A percentile compares a stretch with the other conserved stretches of the same genome.
Evolutionary conservation across 2,797 vertebrate species (phyloP).

Genomic region (Echiichthys vipera): DNA sequence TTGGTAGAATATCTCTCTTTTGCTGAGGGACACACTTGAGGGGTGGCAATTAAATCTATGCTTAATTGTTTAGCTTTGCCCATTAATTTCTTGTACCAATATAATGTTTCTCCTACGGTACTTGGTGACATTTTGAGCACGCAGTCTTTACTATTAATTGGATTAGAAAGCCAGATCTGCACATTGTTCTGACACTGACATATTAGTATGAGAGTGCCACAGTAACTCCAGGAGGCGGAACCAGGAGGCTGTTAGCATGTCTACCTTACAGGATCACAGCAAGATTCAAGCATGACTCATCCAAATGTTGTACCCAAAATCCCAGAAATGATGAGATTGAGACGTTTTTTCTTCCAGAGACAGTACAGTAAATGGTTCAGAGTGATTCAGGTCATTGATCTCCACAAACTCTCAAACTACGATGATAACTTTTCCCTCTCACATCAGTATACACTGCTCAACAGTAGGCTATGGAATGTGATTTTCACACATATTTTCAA

Average conservation of each 20-base stretch:
- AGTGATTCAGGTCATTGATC: not conserved
- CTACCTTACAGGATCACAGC: not conserved
- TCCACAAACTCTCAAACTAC: not conserved
- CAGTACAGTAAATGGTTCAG: too few species aligned
- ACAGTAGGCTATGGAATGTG: not conserved
- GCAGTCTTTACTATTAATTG: not conserved
- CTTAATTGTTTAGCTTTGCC: constrained; percentile 24
- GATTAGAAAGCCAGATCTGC: not conserved
- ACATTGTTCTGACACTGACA: not conserved
- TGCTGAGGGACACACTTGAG: not conserved
- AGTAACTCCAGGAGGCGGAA: not conserved
- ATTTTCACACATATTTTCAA: not conserved
- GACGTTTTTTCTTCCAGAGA: not conserved
- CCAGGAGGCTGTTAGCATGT: not conserved
- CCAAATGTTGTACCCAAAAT: not conserved
- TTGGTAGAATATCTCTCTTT: constrained; percentile 18
- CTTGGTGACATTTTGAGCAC: constrained; percentile 19
- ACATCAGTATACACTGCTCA: not conserved
- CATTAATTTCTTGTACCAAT: not conserved
- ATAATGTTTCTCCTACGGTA: not conserved
- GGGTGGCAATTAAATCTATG: constrained; percentile 23
- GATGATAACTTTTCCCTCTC: not conserved
- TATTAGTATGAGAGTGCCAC: not conserved
- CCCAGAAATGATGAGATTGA: not conserved
- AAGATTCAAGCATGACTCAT: not conserved